Percentiles rank a stretch among this genome's conserved stretches.
Conservation (phyloP, 2,113 vertebrate genomes). For the Lepisosteus osseus region DNA sequence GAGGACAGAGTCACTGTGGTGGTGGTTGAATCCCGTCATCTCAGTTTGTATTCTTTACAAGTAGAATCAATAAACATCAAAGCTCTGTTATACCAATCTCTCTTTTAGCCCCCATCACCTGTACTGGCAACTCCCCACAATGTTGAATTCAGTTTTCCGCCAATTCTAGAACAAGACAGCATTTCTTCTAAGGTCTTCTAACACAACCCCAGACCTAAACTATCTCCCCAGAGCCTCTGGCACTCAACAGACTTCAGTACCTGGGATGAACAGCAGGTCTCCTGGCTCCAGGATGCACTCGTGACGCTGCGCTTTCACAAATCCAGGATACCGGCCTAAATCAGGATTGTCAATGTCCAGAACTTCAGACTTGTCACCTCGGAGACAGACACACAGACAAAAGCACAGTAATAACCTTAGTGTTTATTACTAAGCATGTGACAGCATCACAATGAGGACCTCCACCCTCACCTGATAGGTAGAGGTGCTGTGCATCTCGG, state of each 20-base stretch:
- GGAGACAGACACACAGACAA: too few relatives aligned
- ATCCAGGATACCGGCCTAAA: conserved; percentile 81
- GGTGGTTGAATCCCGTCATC: too few relatives aligned
- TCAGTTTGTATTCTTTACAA: too few relatives aligned
- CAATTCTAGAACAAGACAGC: too few relatives aligned
- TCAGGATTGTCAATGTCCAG: conserved; percentile 87
- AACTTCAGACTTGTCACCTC: conserved; percentile 90
- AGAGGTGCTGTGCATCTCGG: conserved; percentile 84
- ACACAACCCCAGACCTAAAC: neutral
- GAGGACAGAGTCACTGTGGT: too few relatives aligned
- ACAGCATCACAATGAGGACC: too few relatives aligned
- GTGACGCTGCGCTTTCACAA: conserved; percentile 77
- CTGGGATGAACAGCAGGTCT: conserved; percentile 93
- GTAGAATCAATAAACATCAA: too few relatives aligned
- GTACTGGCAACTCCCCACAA: too few relatives aligned
- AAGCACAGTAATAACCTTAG: neutral
- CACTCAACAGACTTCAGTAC: conserved; percentile 49
- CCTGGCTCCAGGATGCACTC: conserved; percentile 84
- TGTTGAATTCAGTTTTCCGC: too few relatives aligned
- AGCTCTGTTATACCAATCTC: too few relatives aligned
- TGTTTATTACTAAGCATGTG: too few relatives aligned
- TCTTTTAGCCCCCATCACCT: neutral
- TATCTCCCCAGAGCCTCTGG: neutral
- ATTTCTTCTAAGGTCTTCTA: neutral
- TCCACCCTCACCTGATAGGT: conserved; percentile 76